These are phyloP conservation scores for Brachyhypopomus occidentalis DNA, from an alignment of 2,113 vertebrate species.

Conservation along the genomic window DNA sequence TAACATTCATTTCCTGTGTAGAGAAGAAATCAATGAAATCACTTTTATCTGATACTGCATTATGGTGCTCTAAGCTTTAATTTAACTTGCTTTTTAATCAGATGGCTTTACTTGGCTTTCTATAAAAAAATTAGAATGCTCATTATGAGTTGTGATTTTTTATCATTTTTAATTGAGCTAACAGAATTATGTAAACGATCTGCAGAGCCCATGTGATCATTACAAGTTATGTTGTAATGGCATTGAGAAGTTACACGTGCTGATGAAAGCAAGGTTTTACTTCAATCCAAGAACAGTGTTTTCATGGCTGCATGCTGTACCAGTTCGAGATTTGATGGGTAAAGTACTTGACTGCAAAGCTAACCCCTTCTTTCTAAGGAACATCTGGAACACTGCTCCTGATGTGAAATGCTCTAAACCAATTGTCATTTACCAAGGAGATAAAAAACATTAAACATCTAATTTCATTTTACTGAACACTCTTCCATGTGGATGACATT, in stretches of 20 bases:
- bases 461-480: not conserved
- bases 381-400: slow-evolving; percentile 18
- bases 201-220: not conserved
- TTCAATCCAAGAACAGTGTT: not conserved
- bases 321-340: not conserved
- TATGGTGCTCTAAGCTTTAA: not conserved
- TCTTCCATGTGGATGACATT: slow-evolving; percentile 19
- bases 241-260: not conserved
- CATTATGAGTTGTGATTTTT: too few relatives aligned
- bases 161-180: not conserved
- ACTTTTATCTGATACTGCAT: not conserved
- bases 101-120: too few relatives aligned
- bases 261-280: not conserved
- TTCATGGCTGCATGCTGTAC: not conserved
- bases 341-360: not conserved
- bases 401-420: slow-evolving; percentile 31
- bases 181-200: not conserved
- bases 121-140: too few relatives aligned
- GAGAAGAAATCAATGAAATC: slow-evolving; percentile 6
- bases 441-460: not conserved
- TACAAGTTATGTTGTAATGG: not conserved
- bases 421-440: slow-evolving; percentile 27
- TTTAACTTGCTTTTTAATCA: too few relatives aligned
- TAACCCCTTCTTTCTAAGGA: not conserved
- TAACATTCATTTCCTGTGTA: slow-evolving; percentile 29